Evolutionary conservation across 1,140 invertebrate species (phyloP), one percentile per base, ranked within the genome.

Genomic region (honey bee (Apis mellifera)): DNA sequence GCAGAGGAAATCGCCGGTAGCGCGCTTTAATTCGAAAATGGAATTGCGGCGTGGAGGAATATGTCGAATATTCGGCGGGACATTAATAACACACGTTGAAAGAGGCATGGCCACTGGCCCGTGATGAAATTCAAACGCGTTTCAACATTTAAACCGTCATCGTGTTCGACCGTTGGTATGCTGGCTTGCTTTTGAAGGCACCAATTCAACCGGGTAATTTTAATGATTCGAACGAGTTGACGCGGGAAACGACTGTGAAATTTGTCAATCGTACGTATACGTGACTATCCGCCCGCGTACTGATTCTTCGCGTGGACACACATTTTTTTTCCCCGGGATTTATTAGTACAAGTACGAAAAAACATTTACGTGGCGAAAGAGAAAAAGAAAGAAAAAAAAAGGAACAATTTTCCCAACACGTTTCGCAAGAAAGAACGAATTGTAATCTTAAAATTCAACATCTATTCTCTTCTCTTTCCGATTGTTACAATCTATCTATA

Each of bases 171-270:
- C 23, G 59, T 52, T 57, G 73, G 62, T 55, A 69, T 59, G 74
- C 50, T 54, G 52, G n/a, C 19, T n/a, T 15, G 78, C 60, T 72
- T 84, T 84, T 82, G 85, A 84, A 73, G 52, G 83, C 60, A 70
- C 19, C 70, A 78, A 84, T 78, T 82, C 82, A 52, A 78, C 54
- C 59, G 82, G 74, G 73, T 84, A 77, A 86, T 84, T 86, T 86
- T 84, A 83, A 86, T 74, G 75, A 84, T 79, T 84, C 72, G 71
- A 78, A 70, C 21, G 76, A 86, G 72, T 78, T 76, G 78, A 71
- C 73, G 70, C 59, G 74, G 72, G 66, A 74, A 84, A 78, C 75
- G 74, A 77, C 23, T 64, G 65, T 23, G 59, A 84, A 86, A 86
- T 82, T 75, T 75, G 66, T 62, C 55, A 48, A 55, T 71, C 26